phyloP scores from a whole-genome alignment of 2,888 invertebrate species.

The Habrosyne pyritoides region DNA sequence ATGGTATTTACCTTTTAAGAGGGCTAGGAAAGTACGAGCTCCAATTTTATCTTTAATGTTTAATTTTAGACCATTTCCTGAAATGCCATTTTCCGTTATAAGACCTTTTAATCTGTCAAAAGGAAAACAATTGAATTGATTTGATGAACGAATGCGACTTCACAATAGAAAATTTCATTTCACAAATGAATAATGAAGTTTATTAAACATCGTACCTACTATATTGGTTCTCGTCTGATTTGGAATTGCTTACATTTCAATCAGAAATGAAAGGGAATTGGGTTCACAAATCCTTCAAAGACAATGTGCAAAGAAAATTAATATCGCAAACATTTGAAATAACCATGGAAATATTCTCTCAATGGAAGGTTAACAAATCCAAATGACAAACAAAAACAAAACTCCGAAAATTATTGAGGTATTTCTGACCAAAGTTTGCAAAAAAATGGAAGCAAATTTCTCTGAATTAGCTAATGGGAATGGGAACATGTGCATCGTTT shows the following conservation, averaged over 20 bases:
- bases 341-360: background rate
- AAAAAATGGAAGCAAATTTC: background rate
- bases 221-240: background rate
- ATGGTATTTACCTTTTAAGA: no score
- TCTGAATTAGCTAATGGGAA: background rate
- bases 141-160: conserved; percentile 29
- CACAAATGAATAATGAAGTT: conserved; percentile 27
- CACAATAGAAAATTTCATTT: conserved; percentile 28
- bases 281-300: background rate
- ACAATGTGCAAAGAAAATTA: background rate
- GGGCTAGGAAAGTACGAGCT: no score
- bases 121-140: conserved; percentile 32
- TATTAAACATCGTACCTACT: conserved; percentile 27
- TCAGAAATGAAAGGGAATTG: background rate
- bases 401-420: no score
- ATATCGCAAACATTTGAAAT: background rate
- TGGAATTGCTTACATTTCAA: background rate
- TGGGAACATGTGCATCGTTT: background rate
- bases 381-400: background rate
- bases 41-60: no score
- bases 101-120: background rate
- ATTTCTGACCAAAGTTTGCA: background rate
- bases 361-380: background rate
- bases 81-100: no score
- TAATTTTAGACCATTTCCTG: background rate